Percentiles rank a stretch among this genome's conserved stretches.
Conservation (phyloP, 2,113 vertebrate species). For the Columbina picui region DNA sequence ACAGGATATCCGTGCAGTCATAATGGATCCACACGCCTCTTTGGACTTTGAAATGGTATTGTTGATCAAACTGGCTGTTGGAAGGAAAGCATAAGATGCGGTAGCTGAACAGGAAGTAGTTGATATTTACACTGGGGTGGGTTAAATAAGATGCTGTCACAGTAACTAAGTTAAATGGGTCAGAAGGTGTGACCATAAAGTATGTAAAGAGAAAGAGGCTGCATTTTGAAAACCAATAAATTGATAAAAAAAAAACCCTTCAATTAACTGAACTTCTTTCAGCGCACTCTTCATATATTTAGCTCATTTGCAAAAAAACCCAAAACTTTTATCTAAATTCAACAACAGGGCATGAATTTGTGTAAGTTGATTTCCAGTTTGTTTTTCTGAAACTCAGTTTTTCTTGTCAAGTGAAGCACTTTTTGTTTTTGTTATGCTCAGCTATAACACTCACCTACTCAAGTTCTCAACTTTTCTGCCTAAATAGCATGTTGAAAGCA, state of each 20-base stretch:
- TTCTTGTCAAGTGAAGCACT: not conserved
- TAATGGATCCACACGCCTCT: not conserved
- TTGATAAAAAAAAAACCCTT: not conserved
- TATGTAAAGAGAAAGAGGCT: too few species aligned
- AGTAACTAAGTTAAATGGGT: not conserved
- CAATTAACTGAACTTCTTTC: not conserved
- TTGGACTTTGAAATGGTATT: conserved; percentile 33
- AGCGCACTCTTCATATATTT: fast-evolving
- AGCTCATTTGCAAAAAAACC: not conserved
- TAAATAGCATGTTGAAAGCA: not conserved
- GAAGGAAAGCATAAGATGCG: not conserved
- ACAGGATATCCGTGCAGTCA: not conserved
- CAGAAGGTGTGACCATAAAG: not conserved
- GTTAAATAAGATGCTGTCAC: not conserved
- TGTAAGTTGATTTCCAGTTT: not conserved
- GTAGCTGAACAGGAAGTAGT: not conserved
- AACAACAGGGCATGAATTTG: not conserved
- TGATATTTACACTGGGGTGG: not conserved
- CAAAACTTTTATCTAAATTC: not conserved
- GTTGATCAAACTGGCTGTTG: not conserved
- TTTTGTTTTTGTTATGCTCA: not conserved
- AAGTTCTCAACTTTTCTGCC: not conserved
- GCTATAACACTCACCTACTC: conserved; percentile 16
- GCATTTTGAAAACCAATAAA: not conserved
- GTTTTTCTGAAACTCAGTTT: not conserved